Conservation (phyloP, 2,797 vertebrate species). For the Poeciliopsis infans region DNA sequence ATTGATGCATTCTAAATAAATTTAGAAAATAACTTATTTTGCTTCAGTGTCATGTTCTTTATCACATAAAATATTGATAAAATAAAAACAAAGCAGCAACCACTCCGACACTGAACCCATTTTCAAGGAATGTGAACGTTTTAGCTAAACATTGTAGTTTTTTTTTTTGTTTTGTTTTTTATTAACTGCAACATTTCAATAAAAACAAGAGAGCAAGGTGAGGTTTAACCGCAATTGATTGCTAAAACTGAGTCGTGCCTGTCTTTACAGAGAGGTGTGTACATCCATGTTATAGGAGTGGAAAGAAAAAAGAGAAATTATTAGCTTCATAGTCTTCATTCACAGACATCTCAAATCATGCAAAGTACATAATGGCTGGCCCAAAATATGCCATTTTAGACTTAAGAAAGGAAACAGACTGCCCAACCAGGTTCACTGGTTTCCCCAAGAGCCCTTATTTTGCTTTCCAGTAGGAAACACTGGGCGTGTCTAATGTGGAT, state of each 20-base stretch:
- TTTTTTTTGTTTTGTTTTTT: slow-evolving; percentile 15
- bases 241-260: neutral
- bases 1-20: neutral
- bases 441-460: slow-evolving; percentile 56
- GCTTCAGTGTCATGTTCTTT: neutral
- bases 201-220: slow-evolving; percentile 12
- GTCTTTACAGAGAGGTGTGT: neutral
- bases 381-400: slow-evolving; percentile 43
- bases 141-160: slow-evolving; percentile 21
- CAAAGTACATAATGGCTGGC: slow-evolving; percentile 4
- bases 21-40: neutral
- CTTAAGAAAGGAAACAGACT: slow-evolving; percentile 47
- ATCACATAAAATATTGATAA: neutral
- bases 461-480: slow-evolving; percentile 61
- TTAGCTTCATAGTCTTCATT: neutral
- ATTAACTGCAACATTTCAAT: slow-evolving; percentile 28
- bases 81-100: neutral
- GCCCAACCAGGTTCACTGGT: slow-evolving; percentile 28
- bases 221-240: slow-evolving; percentile 5
- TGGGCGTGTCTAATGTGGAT: slow-evolving; percentile 72
- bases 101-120: neutral
- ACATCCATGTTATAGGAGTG: neutral
- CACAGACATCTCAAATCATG: slow-evolving; percentile 8
- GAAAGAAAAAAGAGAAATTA: slow-evolving; percentile 8
- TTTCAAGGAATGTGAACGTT: neutral